A percentile compares a stretch with the other conserved stretches of the same genome.
phyloP scores from a whole-genome alignment of 2,113 vertebrate species.

The Apaloderma vittatum region DNA sequence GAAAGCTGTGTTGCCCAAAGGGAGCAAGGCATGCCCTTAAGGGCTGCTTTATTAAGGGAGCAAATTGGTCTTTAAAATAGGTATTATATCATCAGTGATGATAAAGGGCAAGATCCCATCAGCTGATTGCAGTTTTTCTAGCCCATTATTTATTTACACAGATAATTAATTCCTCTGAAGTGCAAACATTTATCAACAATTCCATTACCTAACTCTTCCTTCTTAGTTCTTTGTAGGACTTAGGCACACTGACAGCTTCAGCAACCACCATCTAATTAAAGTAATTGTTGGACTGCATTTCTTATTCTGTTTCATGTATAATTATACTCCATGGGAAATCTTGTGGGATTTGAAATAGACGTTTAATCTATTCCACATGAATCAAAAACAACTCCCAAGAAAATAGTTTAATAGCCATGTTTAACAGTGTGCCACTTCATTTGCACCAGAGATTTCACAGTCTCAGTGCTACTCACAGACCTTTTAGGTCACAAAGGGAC shows the following conservation, averaged over 20 bases:
- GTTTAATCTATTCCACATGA: constrained; percentile 77
- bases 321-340: constrained; percentile 75
- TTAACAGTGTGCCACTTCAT: constrained; percentile 55
- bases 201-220: constrained; percentile 6
- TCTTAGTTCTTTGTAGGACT: constrained; percentile 27
- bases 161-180: constrained; percentile 61
- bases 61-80: not conserved
- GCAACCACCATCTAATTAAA: constrained; percentile 76
- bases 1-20: not conserved
- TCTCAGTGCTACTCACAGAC: not conserved
- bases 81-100: not conserved
- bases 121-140: constrained; percentile 3
- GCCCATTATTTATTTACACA: constrained; percentile 64
- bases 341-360: constrained; percentile 74
- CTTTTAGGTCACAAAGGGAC: not conserved
- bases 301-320: constrained; percentile 77
- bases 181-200: constrained; percentile 66
- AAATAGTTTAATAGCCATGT: constrained; percentile 76
- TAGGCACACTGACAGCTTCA: constrained; percentile 55
- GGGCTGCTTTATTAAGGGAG: not conserved
- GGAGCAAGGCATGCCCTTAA: not conserved
- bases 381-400: constrained; percentile 78
- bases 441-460: constrained; percentile 43
- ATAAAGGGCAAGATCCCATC: constrained; percentile 20
- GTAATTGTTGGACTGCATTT: constrained; percentile 80